Percentiles rank a stretch among this genome's conserved stretches.
phyloP scores from a whole-genome alignment of 2,113 vertebrate genomes.

The Agelaius phoeniceus region DNA sequence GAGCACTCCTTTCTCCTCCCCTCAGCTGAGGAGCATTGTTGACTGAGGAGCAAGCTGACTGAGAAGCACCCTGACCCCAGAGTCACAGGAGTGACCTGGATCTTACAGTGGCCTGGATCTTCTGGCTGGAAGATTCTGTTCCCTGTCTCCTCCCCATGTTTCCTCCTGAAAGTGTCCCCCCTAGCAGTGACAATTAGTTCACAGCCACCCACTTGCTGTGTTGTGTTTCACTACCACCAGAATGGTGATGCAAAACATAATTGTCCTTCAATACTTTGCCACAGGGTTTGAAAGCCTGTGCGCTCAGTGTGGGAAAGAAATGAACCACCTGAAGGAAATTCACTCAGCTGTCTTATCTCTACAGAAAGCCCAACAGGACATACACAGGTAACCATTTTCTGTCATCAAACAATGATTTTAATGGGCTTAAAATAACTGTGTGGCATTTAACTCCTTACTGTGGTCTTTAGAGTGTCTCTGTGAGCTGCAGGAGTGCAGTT shows the following conservation, averaged over 20 bases:
- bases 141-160: not conserved
- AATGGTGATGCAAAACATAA: not conserved
- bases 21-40: not conserved
- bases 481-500: not conserved
- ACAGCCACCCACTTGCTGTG: not conserved
- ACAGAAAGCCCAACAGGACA: conserved; percentile 89
- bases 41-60: not conserved
- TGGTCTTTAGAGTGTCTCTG: not conserved
- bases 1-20: not conserved
- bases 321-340: conserved; percentile 82
- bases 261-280: not conserved
- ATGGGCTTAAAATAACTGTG: not conserved
- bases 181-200: not conserved
- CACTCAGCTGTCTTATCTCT: conserved; percentile 86
- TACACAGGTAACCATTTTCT: conserved; percentile 82
- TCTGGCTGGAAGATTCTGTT: not conserved
- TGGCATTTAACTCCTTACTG: not conserved
- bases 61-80: not conserved
- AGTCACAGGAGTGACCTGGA: not conserved
- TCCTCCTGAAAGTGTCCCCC: not conserved
- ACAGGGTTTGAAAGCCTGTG: conserved; percentile 84
- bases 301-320: conserved; percentile 83
- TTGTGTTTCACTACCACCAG: not conserved
- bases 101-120: not conserved
- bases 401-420: not conserved